phyloP scores from a whole-genome alignment of 2,113 vertebrate species.

The Otocyon megalotis region DNA sequence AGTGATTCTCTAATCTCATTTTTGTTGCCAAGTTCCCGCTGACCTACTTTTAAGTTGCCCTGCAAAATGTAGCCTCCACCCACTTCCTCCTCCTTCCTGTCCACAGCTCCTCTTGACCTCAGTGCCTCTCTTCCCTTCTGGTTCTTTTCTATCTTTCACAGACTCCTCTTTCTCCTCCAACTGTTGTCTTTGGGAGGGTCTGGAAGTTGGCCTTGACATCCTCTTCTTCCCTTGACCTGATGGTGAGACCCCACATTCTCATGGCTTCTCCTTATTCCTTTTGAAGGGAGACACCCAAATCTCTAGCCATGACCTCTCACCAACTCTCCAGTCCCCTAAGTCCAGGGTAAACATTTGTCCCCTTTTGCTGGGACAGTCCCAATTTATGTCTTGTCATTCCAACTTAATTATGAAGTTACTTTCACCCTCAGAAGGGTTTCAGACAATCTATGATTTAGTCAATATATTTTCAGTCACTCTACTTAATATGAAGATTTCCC shows the following conservation, averaged over 20 bases:
- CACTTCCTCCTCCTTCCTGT: not conserved
- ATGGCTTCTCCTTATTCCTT: not conserved
- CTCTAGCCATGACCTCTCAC: not conserved
- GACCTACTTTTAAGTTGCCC: constrained; percentile 60
- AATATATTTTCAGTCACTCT: not conserved
- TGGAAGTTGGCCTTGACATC: not conserved
- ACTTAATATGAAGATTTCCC: not conserved
- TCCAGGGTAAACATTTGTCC: not conserved
- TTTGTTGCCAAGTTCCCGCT: constrained; percentile 53
- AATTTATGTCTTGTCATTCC: not conserved
- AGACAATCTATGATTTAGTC: not conserved
- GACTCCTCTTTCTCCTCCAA: not conserved
- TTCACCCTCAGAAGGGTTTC: not conserved
- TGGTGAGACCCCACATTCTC: not conserved
- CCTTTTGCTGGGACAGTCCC: not conserved
- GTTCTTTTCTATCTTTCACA: not conserved
- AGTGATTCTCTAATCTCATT: constrained; percentile 22
- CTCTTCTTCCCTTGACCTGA: not conserved
- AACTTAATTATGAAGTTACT: not conserved
- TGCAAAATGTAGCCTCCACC: not conserved
- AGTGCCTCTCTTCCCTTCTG: not conserved
- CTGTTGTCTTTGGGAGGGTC: not conserved
- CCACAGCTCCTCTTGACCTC: not conserved
- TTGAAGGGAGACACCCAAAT: not conserved
- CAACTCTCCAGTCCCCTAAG: not conserved